Evolutionary conservation across 92 coral and sea anemone species (phyloP), one percentile per base, ranked within the genome.

Genomic region (Zoanthus sansibaricus): DNA sequence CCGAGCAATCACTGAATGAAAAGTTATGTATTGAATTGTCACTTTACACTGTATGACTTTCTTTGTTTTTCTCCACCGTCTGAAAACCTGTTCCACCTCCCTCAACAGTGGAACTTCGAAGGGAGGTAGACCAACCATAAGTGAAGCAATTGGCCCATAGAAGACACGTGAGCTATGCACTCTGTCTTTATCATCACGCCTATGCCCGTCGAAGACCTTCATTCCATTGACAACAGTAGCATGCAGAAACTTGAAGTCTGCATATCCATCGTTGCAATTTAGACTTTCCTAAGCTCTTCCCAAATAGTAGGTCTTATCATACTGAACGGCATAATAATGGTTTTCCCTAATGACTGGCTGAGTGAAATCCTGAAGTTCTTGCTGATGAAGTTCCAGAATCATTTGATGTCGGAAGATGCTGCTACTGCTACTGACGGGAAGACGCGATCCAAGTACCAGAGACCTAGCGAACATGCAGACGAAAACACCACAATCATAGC

Each of bases 401-500:
- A 74, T 74, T 18, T 13, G 59, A n/a, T 10, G 56, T 46, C 78
- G 20, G 31, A 74, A 45, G 55, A 14, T 45, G 25, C 55, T 16
- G 78, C 20, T 45, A 49, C 55, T 44, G 58, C 30, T 20, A 10
- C 78, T 74, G 33, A 14, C 55, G 6, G 78, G 58, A 72, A 72
- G 33, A 18, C 3, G 33, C 14, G 13, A 18, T 4, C 21, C 32
- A 67, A 67, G 72, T 21, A 67, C 37, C 72, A 67, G 37, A 6
- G 72, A 67, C 72, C 72, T 67, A n/a, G 72, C 72, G 37, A 18
- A 67, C 37, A 6, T 21, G 37, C 72, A 67, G 9, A 67, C 37
- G 33, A 67, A 67, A 67, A 67, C 72, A 21, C 89, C 89, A 86
- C 86, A 74, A 59, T 87, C 90, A 49, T 49, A 87, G 11, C 75